Evolutionary conservation across 2,888 invertebrate species (phyloP), one percentile per base, ranked within the genome.

Genomic region (Coremacera marginata): DNA sequence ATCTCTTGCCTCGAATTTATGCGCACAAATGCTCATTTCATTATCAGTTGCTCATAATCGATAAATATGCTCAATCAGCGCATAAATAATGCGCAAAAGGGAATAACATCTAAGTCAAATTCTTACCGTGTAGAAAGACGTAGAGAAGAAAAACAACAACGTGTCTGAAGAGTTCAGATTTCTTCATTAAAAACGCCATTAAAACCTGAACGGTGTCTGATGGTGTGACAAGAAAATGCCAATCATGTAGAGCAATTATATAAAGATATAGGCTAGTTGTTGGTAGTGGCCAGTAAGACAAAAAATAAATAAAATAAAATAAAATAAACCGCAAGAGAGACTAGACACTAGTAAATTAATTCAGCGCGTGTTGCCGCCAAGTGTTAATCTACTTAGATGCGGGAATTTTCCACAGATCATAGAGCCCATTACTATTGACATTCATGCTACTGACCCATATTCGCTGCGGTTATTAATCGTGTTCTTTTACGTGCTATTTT

Each of bases 151-250:
- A 19, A n/a, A 44, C 11, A 9, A 37, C n/a, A 8, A n/a, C 11
- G 37, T 5, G 67, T 7, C 67, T 37, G 22, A 16, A 67, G 16
- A 9, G 25, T 22, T 19, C 31, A 51, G 60, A 84, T 84, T 85
- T 84, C 84, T 84, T 86, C 84, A 84, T 84, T 84, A 85, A 84
- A 84, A 82, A 78, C 75, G 83, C 84, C 84, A 84, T 84, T 44
- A 44, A 67, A 34, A 44, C 44, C 37, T 27, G 19, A 57, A 57
- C n/a, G n/a, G 25, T 57, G 57, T 27, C 11, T 60, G 60, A 25
- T 27, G 14, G 67, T 34, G 44, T 37, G 44, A 22, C 22, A 37
- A 14, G 19, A 55, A 14, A 60, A 27, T 22, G 9, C 55, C 55
- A 55, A 22, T 25, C 25, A 11, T 60, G 25, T 8, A 25, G 22